phyloP scores from a whole-genome alignment of 2,113 vertebrate genomes.

The Aphyosemion australe region DNA sequence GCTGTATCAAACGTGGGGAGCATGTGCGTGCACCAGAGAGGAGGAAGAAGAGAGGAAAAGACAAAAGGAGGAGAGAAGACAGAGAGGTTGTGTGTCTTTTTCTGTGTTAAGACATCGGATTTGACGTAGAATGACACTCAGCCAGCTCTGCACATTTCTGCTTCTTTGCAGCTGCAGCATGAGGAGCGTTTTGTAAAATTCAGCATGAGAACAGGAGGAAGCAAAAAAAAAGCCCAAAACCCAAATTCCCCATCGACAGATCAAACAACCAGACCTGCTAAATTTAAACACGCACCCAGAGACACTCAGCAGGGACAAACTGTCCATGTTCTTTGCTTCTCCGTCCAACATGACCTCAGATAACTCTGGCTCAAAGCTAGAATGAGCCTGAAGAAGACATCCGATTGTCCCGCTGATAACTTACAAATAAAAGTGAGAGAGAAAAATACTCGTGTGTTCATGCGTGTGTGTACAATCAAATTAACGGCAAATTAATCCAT shows the following conservation, averaged over 20 bases:
- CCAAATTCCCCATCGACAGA: conserved; percentile 32
- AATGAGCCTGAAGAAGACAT: conserved; percentile 48
- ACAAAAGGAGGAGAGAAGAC: conserved; percentile 12
- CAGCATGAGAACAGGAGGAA: conserved; percentile 44
- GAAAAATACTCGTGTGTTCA: conserved; percentile 26
- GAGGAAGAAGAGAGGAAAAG: conserved; percentile 24
- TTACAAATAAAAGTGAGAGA: conserved; percentile 2
- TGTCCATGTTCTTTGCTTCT: conserved; percentile 32
- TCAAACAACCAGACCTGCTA: conserved; percentile 50
- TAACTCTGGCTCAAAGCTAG: conserved; percentile 62
- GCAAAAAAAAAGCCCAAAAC: conserved; percentile 48
- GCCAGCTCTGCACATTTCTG: conserved; percentile 63
- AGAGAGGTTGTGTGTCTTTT: background rate
- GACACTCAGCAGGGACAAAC: conserved; percentile 54
- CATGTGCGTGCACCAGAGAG: conserved; percentile 12
- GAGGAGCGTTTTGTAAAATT: conserved; percentile 51
- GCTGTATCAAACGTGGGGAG: conserved; percentile 63
- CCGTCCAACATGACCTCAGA: conserved; percentile 50
- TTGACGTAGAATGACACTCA: conserved; percentile 62
- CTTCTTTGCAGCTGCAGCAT: conserved; percentile 27
- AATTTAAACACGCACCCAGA: conserved; percentile 58
- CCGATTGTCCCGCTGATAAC: conserved; percentile 53
- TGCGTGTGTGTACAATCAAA: conserved; percentile 34
- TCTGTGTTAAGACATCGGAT: conserved; percentile 29
- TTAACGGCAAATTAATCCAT: conserved; percentile 31